phyloP scores from a whole-genome alignment of 1,140 invertebrate genomes.

The Stegodyphus mimosarum region DNA sequence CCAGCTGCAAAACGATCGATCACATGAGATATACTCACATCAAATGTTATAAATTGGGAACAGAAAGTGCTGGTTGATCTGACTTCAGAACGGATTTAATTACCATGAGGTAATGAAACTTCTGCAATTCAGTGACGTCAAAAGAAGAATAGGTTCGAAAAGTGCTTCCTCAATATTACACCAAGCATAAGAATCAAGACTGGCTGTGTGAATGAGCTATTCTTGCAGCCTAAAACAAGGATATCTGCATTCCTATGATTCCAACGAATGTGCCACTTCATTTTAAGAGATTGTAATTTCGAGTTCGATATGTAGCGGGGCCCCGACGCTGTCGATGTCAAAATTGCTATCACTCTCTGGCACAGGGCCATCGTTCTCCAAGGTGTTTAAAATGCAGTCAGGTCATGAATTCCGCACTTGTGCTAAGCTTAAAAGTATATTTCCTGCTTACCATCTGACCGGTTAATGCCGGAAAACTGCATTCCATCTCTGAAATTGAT shows the following conservation, averaged over 20 bases:
- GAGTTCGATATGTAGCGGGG: slow-evolving; percentile 6
- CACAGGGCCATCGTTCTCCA: no score
- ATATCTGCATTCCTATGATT: not conserved
- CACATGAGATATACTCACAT: slow-evolving; percentile 39
- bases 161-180: slow-evolving; percentile 62
- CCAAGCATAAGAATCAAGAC: slow-evolving; percentile 63
- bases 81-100: slow-evolving; percentile 12
- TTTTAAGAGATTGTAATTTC: slow-evolving; percentile 63
- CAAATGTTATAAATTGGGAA: slow-evolving; percentile 61
- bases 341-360: no score
- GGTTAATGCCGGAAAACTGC: no score
- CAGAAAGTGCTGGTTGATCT: slow-evolving; percentile 46
- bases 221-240: slow-evolving; percentile 62
- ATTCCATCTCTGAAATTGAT: no score
- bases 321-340: no score
- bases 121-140: slow-evolving; percentile 57
- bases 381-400: no score
- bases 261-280: slow-evolving; percentile 37
- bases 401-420: no score
- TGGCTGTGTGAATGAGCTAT: slow-evolving; percentile 66
- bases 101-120: slow-evolving; percentile 4
- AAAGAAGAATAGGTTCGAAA: slow-evolving; percentile 42
- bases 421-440: no score
- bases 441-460: no score
- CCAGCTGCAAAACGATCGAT: slow-evolving; percentile 25